A percentile compares a stretch with the other conserved stretches of the same genome.
These are phyloP conservation scores for Notodonta dromedarius DNA, from an alignment of 2,888 invertebrate genomes.

Conservation along the genomic window DNA sequence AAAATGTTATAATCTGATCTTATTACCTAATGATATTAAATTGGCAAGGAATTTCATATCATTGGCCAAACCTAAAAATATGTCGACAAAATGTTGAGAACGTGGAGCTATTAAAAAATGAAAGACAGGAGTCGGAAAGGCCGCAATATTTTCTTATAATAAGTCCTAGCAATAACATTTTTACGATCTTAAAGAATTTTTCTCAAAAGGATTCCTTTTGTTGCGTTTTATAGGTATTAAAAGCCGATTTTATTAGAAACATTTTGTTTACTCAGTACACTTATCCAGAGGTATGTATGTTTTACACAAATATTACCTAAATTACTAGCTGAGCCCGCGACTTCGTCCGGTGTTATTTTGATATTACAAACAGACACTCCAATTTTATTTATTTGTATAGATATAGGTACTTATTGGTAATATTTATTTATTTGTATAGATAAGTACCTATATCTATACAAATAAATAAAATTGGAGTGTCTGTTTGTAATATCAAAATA, in stretches of 20 bases:
- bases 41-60: slow-evolving; percentile 3
- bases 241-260: background rate
- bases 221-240: slow-evolving; percentile 33
- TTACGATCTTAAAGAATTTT: slow-evolving; percentile 49
- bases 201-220: slow-evolving; percentile 43
- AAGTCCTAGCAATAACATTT: slow-evolving; percentile 58
- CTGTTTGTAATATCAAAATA: too few relatives aligned
- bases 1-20: too few relatives aligned
- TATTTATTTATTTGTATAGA: too few relatives aligned
- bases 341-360: too few relatives aligned
- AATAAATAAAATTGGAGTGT: too few relatives aligned
- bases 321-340: too few relatives aligned
- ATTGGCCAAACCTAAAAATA: background rate
- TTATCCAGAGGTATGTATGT: too few relatives aligned
- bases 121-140: slow-evolving; percentile 44
- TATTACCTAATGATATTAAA: background rate
- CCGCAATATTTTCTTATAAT: slow-evolving; percentile 56
- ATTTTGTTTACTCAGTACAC: background rate
- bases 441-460: too few relatives aligned
- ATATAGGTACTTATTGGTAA: too few relatives aligned
- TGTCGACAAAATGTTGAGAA: slow-evolving; percentile 12
- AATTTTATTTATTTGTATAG: too few relatives aligned
- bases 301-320: too few relatives aligned
- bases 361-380: too few relatives aligned
- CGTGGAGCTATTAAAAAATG: slow-evolving; percentile 28